Evolutionary conservation across 2,888 invertebrate genomes (phyloP).

Genomic region (Caradrina kadenii): DNA sequence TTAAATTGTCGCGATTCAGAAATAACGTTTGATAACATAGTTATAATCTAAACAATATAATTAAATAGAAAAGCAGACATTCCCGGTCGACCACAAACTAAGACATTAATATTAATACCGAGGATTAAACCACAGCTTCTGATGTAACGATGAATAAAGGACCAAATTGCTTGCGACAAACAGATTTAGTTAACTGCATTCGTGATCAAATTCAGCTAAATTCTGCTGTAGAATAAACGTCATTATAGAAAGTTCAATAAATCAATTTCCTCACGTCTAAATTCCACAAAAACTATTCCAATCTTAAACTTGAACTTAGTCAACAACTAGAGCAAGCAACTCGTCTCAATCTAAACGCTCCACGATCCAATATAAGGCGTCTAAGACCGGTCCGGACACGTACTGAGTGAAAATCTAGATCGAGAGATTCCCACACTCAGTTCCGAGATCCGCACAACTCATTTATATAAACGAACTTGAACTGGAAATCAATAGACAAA

Average conservation of each 20-base stretch:
- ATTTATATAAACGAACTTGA: constrained; percentile 47
- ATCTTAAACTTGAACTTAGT: constrained; percentile 22
- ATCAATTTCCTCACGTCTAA: background rate
- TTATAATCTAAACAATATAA: background rate
- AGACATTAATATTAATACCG: constrained; percentile 55
- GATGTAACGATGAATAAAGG: constrained; percentile 38
- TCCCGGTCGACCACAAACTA: constrained; percentile 46
- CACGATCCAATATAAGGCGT: constrained; percentile 44
- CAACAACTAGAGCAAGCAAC: constrained; percentile 31
- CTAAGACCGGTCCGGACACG: constrained; percentile 65
- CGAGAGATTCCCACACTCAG: constrained; percentile 68
- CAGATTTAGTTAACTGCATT: constrained; percentile 24
- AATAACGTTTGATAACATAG: background rate
- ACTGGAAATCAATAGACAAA: constrained; percentile 55
- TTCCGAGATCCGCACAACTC: constrained; percentile 59
- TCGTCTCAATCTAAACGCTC: constrained; percentile 45
- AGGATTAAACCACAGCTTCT: constrained; percentile 39
- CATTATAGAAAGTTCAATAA: background rate
- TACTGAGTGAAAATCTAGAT: constrained; percentile 68
- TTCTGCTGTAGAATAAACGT: constrained; percentile 7
- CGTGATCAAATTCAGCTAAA: background rate
- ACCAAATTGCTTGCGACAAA: constrained; percentile 50
- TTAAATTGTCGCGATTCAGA: background rate
- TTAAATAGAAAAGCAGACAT: constrained; percentile 14
- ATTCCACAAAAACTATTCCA: constrained; percentile 28